Conservation (phyloP, 1,140 invertebrate species). For the Aleiodes sp. region DNA sequence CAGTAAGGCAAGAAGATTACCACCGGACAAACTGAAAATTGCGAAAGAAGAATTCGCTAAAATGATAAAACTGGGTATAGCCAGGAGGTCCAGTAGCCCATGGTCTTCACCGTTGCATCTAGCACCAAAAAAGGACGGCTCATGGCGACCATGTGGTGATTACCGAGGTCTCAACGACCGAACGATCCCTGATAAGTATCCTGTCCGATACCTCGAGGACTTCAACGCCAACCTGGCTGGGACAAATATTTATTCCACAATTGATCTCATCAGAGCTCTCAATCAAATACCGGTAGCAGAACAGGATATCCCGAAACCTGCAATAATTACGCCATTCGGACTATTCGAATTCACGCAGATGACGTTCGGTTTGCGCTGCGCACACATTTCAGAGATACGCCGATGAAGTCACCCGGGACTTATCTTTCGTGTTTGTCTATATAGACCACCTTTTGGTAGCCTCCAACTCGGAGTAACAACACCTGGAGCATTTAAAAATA, state of each 20-base stretch:
- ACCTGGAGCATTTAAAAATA: conserved; percentile 31
- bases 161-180: conserved; percentile 65
- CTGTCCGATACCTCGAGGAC: not conserved
- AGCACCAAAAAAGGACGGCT: conserved; percentile 50
- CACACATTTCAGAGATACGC: conserved; percentile 59
- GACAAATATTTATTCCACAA: conserved; percentile 51
- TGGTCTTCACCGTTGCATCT: not conserved
- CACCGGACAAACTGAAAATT: not conserved
- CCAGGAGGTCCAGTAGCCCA: not conserved
- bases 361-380: conserved; percentile 44
- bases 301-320: conserved; percentile 55
- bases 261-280: conserved; percentile 65
- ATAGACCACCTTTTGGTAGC: conserved; percentile 34
- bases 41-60: not conserved
- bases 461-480: conserved; percentile 34
- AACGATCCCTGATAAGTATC: no score
- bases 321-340: conserved; percentile 52
- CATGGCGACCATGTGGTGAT: conserved; percentile 63
- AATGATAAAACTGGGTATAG: not conserved
- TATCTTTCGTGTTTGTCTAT: conserved; percentile 39
- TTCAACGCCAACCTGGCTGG: conserved; percentile 58
- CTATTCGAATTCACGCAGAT: conserved; percentile 46
- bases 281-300: no score
- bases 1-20: not conserved
- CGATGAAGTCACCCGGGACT: conserved; percentile 45